A percentile compares a stretch with the other conserved stretches of the same genome.
phyloP scores from a whole-genome alignment of 2,888 invertebrate species.

The Trissoscelio sp. region DNA sequence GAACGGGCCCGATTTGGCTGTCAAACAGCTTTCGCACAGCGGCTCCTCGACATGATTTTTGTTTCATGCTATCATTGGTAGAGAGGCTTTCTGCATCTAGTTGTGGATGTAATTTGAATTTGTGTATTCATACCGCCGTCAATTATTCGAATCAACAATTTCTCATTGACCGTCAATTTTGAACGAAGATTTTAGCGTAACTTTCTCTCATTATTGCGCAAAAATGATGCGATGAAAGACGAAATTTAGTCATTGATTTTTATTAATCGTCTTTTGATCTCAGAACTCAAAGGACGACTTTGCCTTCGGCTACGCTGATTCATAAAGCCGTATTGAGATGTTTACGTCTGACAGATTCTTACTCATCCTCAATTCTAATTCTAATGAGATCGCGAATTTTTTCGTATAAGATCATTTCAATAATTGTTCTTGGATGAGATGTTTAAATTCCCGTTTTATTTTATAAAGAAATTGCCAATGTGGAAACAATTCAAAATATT shows the following conservation, averaged over 20 bases:
- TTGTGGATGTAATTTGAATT: constrained; percentile 17
- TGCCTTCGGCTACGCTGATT: constrained; percentile 28
- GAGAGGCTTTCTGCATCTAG: constrained; percentile 44
- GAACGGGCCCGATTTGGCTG: constrained; percentile 48
- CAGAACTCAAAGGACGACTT: constrained; percentile 4
- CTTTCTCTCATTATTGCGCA: constrained; percentile 22
- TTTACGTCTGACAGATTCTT: constrained; percentile 20
- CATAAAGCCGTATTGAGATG: constrained; percentile 14
- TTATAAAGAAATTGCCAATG: no score
- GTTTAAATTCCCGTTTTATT: no score
- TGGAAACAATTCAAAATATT: no score
- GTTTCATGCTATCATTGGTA: background rate
- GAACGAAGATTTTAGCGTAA: background rate
- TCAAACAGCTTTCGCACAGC: constrained; percentile 51
- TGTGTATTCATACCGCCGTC: constrained; percentile 11
- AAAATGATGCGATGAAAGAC: constrained; percentile 13
- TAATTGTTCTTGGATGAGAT: no score
- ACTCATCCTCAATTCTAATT: constrained; percentile 39
- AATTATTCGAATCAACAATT: constrained; percentile 3
- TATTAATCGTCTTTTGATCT: constrained; percentile 38
- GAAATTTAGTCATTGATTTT: constrained; percentile 24
- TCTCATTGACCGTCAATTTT: background rate
- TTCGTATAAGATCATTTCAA: background rate
- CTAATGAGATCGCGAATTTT: constrained; percentile 15
- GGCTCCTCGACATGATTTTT: constrained; percentile 31